Base-by-base conservation (phyloP, 2,888 invertebrate genomes). In the Catocala fraxini region DNA sequence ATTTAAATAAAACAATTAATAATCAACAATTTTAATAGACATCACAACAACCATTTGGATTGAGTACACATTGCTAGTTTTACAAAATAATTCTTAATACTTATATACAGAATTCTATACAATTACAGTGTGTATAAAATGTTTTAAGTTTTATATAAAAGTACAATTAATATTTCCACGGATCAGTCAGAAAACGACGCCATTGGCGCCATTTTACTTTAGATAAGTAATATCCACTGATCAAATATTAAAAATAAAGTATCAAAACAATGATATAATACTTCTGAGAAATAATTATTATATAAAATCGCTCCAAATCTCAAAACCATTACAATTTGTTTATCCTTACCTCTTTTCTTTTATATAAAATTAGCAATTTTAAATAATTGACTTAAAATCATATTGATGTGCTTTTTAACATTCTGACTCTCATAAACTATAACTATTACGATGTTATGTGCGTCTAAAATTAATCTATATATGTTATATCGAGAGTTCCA, bases 1-100 rank as follows among this genome's bases (percentile, higher is more conserved):
- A 45, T 39, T 46, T 39, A 55, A 46, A 35, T 7, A 65, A 75
- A 70, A 76, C 63, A 43, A 42, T 56, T 12, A 81, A 84, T 90
- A 83, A 84, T 89, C 89, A 93, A 93, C 92, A 93, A 90, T 77
- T 93, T 92, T 94, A 93, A 92, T 93, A 93, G 92, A 94, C 93
- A 90, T 91, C 92, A 93, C 94, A 94, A 94, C 93, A 94, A 92
- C 92, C 91, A 93, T 90, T 92, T 91, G 93, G 93, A 93, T 90
- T 81, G 84, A 91, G 80, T 91, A 91, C 85, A 87, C 79, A 78
- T 80, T 80, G 70, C 75, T 83, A 84, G 80, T 71, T 80, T 79
- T 81, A 82, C 66, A 81, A 81, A 76, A 80, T 78, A 77, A 76
- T 63, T 61, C 54, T 64, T 64, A 63, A 76, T 66, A 13, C 46